Evolutionary conservation across 2,888 invertebrate genomes (phyloP), one percentile per base, ranked within the genome.

Genomic region (Drosophila conformis): DNA sequence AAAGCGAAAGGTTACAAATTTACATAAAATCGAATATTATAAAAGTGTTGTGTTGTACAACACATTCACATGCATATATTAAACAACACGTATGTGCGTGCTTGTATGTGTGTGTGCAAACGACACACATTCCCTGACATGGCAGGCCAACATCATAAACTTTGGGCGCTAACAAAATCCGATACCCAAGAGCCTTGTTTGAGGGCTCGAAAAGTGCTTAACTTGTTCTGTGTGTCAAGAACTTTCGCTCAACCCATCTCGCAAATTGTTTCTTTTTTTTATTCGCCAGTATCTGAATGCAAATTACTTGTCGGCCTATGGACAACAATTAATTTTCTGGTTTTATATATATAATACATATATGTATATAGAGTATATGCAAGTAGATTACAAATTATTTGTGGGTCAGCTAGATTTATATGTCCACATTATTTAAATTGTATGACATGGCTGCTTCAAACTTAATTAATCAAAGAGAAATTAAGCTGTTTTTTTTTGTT

Each of bases 1-100:
- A 60, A 69, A 68, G 74, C 70, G 69, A 86, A 86, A 85, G 85
- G 85, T 87, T 86, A 87, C 62, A 69, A 83, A 86, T 86, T 86
- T 80, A 71, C 87, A 86, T 86, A 86, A 86, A 85, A 86, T 86
- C 85, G 85, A 86, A 87, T 78, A 73, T 62, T 76, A 56, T 76
- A 53, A 63, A 63, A 54, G 59, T 57, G 51, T 64, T 61, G 40
- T 66, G 42, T 68, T 68, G 57, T 69, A 49, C 53, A 73, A 60
- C 40, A 33, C 42, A 60, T 33, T 48, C 51, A 13, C 29, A 65
- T 49, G 49, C 33, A 42, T 58, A 56, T n/a, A 29, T 36, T 36
- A 33, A 42, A 25, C 56, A 56, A 33, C 29, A 29, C 27, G 21
- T 51, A 25, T 58, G 15, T 38, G 46, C 10, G 27, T 42, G 56